These are phyloP conservation scores for Ormyrus pomaceus DNA, from an alignment of 2,888 invertebrate genomes.

Conservation along the genomic window DNA sequence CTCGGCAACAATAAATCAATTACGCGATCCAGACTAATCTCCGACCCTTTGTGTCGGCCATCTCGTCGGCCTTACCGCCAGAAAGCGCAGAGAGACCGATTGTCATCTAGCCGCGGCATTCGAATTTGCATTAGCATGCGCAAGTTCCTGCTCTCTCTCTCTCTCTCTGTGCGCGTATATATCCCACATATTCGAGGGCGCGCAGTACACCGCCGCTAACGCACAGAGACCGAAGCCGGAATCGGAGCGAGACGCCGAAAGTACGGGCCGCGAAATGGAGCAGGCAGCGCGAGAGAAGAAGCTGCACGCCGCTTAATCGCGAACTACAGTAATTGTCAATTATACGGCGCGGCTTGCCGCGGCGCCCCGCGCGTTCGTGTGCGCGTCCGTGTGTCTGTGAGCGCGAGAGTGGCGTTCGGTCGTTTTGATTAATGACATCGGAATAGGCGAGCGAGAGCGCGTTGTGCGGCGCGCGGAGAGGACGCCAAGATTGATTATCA, in stretches of 20 bases:
- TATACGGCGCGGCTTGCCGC: slow-evolving; percentile 34
- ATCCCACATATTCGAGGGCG: neutral
- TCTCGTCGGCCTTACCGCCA: neutral
- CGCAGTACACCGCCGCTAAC: neutral
- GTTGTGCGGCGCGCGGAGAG: neutral
- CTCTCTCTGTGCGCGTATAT: too few species aligned
- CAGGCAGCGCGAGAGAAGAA: slow-evolving; percentile 2
- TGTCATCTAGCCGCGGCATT: slow-evolving; percentile 48
- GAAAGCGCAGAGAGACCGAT: slow-evolving; percentile 13
- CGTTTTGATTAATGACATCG: slow-evolving; percentile 49
- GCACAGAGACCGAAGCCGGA: too few species aligned
- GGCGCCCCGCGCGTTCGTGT: neutral
- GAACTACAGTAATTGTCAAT: slow-evolving; percentile 50
- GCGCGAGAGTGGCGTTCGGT: neutral
- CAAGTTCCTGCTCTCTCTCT: slow-evolving; percentile 12
- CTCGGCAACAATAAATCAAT: slow-evolving; percentile 46
- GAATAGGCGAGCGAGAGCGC: slow-evolving; percentile 19
- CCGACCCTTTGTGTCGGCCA: slow-evolving; percentile 16
- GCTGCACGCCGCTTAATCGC: slow-evolving; percentile 26
- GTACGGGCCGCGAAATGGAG: neutral
- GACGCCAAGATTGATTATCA: slow-evolving; percentile 42
- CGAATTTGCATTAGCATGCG: slow-evolving; percentile 53
- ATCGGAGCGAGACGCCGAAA: neutral
- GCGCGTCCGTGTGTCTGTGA: neutral
- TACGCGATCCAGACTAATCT: slow-evolving; percentile 47